Base-by-base conservation (phyloP, 2,888 invertebrate genomes). In the Leptogaster cylindrica region DNA sequence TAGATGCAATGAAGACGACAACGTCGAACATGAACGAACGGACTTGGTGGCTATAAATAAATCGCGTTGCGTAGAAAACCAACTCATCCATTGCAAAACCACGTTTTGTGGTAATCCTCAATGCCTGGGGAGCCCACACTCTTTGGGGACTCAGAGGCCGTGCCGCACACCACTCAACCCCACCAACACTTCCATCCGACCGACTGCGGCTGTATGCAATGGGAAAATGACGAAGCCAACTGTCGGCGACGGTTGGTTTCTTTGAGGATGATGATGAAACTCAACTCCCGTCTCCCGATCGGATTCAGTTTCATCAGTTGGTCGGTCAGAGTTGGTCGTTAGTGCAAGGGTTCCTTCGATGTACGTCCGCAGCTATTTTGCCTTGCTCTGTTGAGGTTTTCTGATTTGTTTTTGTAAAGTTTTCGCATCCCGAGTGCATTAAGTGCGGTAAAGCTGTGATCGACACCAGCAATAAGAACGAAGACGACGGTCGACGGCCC, bases 231-330 rank as follows among this genome's bases (percentile, higher is more conserved):
- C n/a, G 23, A 33, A 36, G n/a, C 23, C 14, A 3, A 33, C 36
- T 23, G 39, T 36, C 27, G 39, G 25, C 55, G 50, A 27, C 50
- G 36, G 55, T 55, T 55, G 55, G 41, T 61, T 61, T 61, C 61
- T 12, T 61, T 41, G 61, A 44, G 41, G 61, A 61, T 61, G 61
- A 51, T 70, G 71, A 72, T 73, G 73, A 72, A 73, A 73, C 71
- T 72, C 72, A 71, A 73, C 71, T 73, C 72, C 73, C 73, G 74
- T 74, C n/a, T n/a, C n/a, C n/a, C n/a, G n/a, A n/a, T n/a, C 74
- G 73, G 72, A 74, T 74, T 73, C 71, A 68, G 73, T 73, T 73
- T 71, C 73, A 73, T 74, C 68, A 76, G 76, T 76, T 76, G 73
- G 74, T 73, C 73, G 74, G 74, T 71, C 73, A 73, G 74, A 72